Percentiles rank a stretch among this genome's conserved stretches.
These are phyloP conservation scores for Lepidocyrtinus sp. DNA, from an alignment of 2,888 invertebrate genomes.

Conservation along the genomic window DNA sequence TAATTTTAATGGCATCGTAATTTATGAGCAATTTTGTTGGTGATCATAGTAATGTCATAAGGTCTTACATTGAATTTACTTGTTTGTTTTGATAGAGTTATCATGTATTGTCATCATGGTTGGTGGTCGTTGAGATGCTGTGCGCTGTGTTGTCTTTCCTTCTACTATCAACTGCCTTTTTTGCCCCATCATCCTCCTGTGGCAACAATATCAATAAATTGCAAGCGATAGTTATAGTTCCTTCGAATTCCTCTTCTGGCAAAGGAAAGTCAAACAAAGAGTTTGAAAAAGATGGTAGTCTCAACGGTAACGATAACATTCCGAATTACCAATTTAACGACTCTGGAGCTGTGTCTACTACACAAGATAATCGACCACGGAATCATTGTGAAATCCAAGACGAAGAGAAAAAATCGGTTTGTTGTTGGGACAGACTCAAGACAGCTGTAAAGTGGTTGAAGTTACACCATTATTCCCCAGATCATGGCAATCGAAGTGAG, in stretches of 20 bases:
- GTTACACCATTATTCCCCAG: slow-evolving; percentile 38
- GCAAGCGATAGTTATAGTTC: slow-evolving; percentile 21
- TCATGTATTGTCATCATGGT: slow-evolving; percentile 59
- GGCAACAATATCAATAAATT: slow-evolving; percentile 35
- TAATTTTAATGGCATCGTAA: slow-evolving; percentile 8
- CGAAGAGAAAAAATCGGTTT: slow-evolving; percentile 16
- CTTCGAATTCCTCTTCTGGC: slow-evolving; percentile 19
- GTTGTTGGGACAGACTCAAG: slow-evolving; percentile 10
- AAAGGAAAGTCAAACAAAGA: slow-evolving; percentile 18
- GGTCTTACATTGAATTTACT: not conserved
- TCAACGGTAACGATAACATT: slow-evolving; percentile 36
- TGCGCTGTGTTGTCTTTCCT: slow-evolving; percentile 53
- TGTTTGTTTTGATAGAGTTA: slow-evolving; percentile 55
- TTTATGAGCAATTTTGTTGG: not conserved
- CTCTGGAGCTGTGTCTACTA: slow-evolving; percentile 42
- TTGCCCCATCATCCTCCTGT: slow-evolving; percentile 11
- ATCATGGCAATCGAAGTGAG: slow-evolving; percentile 21
- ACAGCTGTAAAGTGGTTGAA: slow-evolving; percentile 30
- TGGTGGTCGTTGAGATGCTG: slow-evolving; percentile 66
- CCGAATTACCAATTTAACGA: slow-evolving; percentile 44
- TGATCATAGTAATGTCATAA: not conserved
- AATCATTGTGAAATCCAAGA: slow-evolving; percentile 17
- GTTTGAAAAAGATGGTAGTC: slow-evolving; percentile 22
- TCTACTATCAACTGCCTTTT: slow-evolving; percentile 35
- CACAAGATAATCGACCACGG: slow-evolving; percentile 27